Evolutionary conservation across 2,888 invertebrate genomes (phyloP).

Genomic region (Ceraclea dissimilis): DNA sequence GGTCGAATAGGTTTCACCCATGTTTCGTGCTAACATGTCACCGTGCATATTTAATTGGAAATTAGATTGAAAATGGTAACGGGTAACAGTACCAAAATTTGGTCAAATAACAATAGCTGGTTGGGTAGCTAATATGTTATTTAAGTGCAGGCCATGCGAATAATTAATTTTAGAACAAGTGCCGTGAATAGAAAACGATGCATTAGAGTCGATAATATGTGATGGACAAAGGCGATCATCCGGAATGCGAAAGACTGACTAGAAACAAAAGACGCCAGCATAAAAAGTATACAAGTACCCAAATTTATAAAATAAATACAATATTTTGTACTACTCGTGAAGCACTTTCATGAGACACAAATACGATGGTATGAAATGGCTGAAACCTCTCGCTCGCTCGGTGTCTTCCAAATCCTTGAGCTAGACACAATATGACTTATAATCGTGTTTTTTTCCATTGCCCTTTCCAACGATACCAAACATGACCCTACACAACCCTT

Average conservation of each 20-base stretch:
- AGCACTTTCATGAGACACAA: no score
- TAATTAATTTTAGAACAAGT: background rate
- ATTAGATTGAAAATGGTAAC: slow-evolving; percentile 24
- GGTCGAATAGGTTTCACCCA: slow-evolving; percentile 12
- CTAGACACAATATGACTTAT: no score
- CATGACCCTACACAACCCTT: no score
- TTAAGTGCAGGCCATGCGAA: slow-evolving; percentile 11
- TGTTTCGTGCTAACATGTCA: slow-evolving; percentile 2
- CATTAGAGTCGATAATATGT: slow-evolving; percentile 4
- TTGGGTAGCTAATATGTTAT: slow-evolving; percentile 2
- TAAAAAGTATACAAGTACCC: no score
- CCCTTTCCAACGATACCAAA: no score
- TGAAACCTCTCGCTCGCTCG: no score
- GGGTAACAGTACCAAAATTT: slow-evolving; percentile 24
- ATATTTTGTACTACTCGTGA: no score
- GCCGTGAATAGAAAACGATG: slow-evolving; percentile 21
- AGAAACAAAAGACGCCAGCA: no score
- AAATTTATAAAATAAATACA: no score
- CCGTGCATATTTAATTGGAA: slow-evolving; percentile 24
- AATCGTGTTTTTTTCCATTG: no score
- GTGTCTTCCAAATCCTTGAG: no score
- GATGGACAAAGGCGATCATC: background rate
- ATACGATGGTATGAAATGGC: no score
- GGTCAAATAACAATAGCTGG: slow-evolving; percentile 10
- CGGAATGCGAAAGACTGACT: background rate